Percentiles rank a stretch among this genome's conserved stretches.
Conservation (phyloP, 1,140 invertebrate species). For the Nebria ingens region DNA sequence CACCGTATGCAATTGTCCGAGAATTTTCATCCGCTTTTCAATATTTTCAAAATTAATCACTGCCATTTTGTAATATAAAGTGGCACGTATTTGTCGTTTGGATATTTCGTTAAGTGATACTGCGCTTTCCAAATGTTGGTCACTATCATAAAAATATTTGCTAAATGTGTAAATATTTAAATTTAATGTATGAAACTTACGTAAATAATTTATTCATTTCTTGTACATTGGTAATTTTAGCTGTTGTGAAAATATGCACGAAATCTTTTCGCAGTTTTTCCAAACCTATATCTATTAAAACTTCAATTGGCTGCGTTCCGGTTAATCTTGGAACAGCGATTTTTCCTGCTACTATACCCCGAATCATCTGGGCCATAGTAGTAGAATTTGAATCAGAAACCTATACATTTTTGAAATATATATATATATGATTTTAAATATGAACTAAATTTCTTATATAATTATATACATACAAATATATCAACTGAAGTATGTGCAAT, state of each 20-base stretch:
- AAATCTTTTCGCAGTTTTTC: slow-evolving; percentile 33
- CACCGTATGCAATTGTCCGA: slow-evolving; percentile 31
- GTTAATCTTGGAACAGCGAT: slow-evolving; percentile 20
- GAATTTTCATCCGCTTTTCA: slow-evolving; percentile 20
- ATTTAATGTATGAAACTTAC: neutral
- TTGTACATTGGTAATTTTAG: slow-evolving; percentile 22
- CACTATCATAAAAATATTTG: neutral
- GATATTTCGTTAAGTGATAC: neutral
- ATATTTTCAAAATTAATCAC: slow-evolving; percentile 5
- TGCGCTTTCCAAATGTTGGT: slow-evolving; percentile 6
- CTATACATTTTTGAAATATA: slow-evolving; percentile 2
- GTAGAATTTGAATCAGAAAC: neutral
- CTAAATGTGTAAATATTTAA: too few species aligned
- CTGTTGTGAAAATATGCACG: slow-evolving; percentile 25
- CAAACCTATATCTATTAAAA: slow-evolving; percentile 31
- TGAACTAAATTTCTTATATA: neutral
- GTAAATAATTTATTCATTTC: slow-evolving; percentile 17
- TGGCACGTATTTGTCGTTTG: neutral
- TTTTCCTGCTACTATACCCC: neutral
- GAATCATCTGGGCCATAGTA: neutral
- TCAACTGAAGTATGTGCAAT: neutral
- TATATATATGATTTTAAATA: neutral
- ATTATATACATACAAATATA: neutral
- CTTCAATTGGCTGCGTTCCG: slow-evolving; percentile 29
- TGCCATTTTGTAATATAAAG: neutral